A percentile compares a stretch with the other conserved stretches of the same genome.
These are phyloP conservation scores for Prosopocoilus inquinatus DNA, from an alignment of 2,888 invertebrate species.

Conservation along the genomic window DNA sequence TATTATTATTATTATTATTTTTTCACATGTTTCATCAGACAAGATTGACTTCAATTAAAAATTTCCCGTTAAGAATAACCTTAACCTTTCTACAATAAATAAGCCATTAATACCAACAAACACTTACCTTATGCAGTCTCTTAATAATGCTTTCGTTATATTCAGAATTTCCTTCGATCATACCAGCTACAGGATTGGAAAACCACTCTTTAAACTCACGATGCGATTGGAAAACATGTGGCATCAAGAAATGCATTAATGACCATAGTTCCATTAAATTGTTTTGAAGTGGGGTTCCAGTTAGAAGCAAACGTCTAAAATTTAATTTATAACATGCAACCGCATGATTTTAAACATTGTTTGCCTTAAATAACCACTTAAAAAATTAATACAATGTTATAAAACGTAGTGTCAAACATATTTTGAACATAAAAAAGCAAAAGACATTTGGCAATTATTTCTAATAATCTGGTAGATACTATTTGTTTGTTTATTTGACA, in stretches of 20 bases:
- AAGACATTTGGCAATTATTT: too few relatives aligned
- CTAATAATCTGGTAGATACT: too few relatives aligned
- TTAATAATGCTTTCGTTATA: conserved; percentile 88
- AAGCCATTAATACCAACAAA: background rate
- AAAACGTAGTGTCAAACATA: background rate
- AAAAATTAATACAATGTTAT: background rate
- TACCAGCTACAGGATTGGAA: conserved; percentile 92
- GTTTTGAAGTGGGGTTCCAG: conserved; percentile 95
- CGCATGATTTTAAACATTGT: conserved; percentile 11
- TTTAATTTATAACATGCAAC: conserved; percentile 14
- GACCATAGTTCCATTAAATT: conserved; percentile 97
- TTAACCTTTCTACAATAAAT: too few relatives aligned
- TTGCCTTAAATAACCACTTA: conserved; percentile 10
- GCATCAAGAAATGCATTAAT: conserved; percentile 97
- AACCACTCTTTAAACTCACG: conserved; percentile 98
- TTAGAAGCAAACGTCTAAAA: conserved; percentile 79
- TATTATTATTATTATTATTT: too few relatives aligned
- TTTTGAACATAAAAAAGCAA: conserved; percentile 21
- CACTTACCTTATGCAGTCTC: conserved; percentile 79
- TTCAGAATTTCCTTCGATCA: conserved; percentile 91
- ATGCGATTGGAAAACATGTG: conserved; percentile 93
- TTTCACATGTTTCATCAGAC: too few relatives aligned
- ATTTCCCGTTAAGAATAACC: too few relatives aligned
- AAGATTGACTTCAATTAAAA: too few relatives aligned
- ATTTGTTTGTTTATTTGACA: too few relatives aligned